Percentiles rank a stretch among this genome's conserved stretches.
Conservation (phyloP, 2,797 vertebrate genomes). For the Staurois parvus region DNA sequence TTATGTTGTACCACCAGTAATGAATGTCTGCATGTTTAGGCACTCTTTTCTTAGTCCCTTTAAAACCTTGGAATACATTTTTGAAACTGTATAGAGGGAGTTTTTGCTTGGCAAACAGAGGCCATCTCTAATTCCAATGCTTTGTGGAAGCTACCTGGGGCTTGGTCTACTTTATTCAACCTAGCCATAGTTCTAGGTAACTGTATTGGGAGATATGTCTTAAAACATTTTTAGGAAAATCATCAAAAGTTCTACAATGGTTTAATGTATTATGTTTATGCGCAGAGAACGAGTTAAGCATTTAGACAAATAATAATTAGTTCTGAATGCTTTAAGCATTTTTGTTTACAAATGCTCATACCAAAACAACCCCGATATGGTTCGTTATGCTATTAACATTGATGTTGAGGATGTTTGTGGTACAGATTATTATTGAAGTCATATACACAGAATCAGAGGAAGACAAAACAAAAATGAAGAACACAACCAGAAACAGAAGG, state of each 20-base stretch:
- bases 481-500: slow-evolving; percentile 70
- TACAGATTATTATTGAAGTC: slow-evolving; percentile 71
- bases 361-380: slow-evolving; percentile 73
- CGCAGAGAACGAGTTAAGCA: slow-evolving; percentile 12
- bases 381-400: slow-evolving; percentile 76
- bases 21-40: no score
- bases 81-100: no score
- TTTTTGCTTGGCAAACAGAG: background rate
- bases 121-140: background rate
- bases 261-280: background rate
- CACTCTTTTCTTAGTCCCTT: no score
- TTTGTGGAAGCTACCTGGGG: background rate
- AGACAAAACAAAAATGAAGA: slow-evolving; percentile 74
- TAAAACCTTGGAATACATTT: no score
- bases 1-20: no score
- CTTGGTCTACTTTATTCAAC: background rate
- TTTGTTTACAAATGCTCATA: slow-evolving; percentile 69
- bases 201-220: background rate
- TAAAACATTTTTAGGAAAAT: background rate
- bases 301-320: slow-evolving; percentile 51
- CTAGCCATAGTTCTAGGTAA: no score
- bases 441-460: slow-evolving; percentile 72
- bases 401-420: slow-evolving; percentile 75
- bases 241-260: background rate
- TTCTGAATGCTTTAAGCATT: slow-evolving; percentile 40